Evolutionary conservation across 2,888 invertebrate genomes (phyloP).

Genomic region (Clitarchus hookeri): DNA sequence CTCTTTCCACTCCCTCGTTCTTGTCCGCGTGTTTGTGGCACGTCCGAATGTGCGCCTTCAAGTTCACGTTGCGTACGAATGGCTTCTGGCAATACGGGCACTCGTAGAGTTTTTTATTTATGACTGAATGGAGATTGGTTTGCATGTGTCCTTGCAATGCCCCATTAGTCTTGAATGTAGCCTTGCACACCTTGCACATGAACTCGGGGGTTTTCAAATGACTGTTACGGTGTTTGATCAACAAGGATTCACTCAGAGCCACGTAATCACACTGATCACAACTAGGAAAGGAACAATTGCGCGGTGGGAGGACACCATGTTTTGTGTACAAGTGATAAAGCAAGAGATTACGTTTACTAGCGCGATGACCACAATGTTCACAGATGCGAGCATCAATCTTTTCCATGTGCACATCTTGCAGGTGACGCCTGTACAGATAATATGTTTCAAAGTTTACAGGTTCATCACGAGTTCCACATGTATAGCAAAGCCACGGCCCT

Average conservation of each 20-base stretch:
- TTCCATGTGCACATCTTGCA: conserved; percentile 71
- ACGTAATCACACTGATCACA: conserved; percentile 77
- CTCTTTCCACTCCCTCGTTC: conserved; percentile 39
- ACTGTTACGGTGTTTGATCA: conserved; percentile 71
- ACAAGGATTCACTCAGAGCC: conserved; percentile 71
- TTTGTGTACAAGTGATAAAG: conserved; percentile 80
- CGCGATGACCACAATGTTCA: conserved; percentile 82
- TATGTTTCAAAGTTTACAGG: conserved; percentile 76
- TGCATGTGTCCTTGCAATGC: conserved; percentile 57
- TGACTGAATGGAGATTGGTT: conserved; percentile 54
- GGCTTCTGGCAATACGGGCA: conserved; percentile 77
- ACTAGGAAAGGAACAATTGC: conserved; percentile 74
- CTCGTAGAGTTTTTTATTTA: conserved; percentile 52
- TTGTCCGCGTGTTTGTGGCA: conserved; percentile 61
- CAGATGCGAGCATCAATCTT: conserved; percentile 77
- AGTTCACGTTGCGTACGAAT: conserved; percentile 69
- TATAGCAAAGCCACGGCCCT: conserved; percentile 81
- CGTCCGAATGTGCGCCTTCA: conserved; percentile 72
- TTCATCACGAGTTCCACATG: conserved; percentile 71
- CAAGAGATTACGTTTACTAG: conserved; percentile 72
- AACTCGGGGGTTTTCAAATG: conserved; percentile 56
- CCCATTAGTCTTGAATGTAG: conserved; percentile 55
- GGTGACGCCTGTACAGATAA: conserved; percentile 78
- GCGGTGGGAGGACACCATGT: conserved; percentile 74
- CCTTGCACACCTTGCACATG: conserved; percentile 60